Conservation (phyloP, 2,888 invertebrate genomes). For the Conops quadrifasciatus region DNA sequence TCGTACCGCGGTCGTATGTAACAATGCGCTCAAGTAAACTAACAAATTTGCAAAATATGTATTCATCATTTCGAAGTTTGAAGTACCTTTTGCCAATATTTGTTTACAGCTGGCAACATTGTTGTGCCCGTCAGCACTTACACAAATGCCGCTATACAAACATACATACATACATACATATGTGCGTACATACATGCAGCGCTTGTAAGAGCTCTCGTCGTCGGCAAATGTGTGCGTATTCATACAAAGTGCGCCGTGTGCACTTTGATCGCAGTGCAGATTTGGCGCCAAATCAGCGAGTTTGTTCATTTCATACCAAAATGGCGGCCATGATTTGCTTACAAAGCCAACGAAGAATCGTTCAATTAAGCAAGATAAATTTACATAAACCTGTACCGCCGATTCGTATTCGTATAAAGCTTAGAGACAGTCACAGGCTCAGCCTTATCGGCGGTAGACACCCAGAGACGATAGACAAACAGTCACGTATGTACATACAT, state of each 20-base stretch:
- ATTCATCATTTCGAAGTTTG: slow-evolving; percentile 33
- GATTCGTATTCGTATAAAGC: too few relatives aligned
- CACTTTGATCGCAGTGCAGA: slow-evolving; percentile 27
- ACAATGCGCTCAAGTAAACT: slow-evolving; percentile 49
- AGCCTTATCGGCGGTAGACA: too few relatives aligned
- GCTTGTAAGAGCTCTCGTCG: neutral
- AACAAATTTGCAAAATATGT: slow-evolving; percentile 56
- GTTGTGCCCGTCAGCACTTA: neutral
- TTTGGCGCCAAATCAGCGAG: slow-evolving; percentile 53
- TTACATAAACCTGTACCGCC: too few relatives aligned
- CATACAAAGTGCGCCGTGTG: neutral
- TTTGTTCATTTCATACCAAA: slow-evolving; percentile 54
- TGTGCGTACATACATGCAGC: neutral
- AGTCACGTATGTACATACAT: too few relatives aligned
- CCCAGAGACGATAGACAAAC: too few relatives aligned
- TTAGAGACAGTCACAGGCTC: too few relatives aligned
- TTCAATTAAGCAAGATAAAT: slow-evolving; percentile 58
- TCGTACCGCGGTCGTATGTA: slow-evolving; percentile 35
- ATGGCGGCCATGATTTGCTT: slow-evolving; percentile 41
- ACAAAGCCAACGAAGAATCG: slow-evolving; percentile 57
- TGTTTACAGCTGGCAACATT: slow-evolving; percentile 21
- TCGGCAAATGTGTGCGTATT: too few relatives aligned
- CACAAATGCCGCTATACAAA: too few relatives aligned
- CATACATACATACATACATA: slow-evolving; percentile 4
- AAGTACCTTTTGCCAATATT: slow-evolving; percentile 3